Percentiles rank a stretch among this genome's conserved stretches.
phyloP scores from a whole-genome alignment of 1,140 invertebrate species.

The Cydia strobilella region DNA sequence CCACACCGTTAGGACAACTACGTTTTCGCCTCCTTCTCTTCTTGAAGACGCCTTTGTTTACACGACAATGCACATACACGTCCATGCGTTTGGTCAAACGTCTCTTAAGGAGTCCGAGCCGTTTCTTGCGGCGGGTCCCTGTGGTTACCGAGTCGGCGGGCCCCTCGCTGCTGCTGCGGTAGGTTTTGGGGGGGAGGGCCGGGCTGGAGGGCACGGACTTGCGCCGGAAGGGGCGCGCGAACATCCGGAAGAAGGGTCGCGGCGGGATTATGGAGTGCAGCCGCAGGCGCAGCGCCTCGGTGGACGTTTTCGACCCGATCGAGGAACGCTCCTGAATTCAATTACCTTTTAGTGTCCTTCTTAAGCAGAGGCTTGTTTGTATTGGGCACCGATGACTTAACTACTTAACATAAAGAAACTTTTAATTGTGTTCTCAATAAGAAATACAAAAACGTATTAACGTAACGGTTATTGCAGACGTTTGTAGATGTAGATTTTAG shows the following conservation, averaged over 20 bases:
- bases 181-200: constrained; percentile 76
- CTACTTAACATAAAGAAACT: background rate
- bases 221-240: constrained; percentile 83
- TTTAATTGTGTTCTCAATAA: background rate
- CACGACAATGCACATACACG: constrained; percentile 73
- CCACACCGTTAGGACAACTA: constrained; percentile 70
- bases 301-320: constrained; percentile 68
- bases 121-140: constrained; percentile 60
- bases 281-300: constrained; percentile 73
- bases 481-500: background rate
- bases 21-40: constrained; percentile 51
- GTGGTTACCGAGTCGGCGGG: constrained; percentile 72
- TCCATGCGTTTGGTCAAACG: constrained; percentile 67
- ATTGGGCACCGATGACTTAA: background rate
- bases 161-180: constrained; percentile 78
- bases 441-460: background rate
- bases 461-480: background rate
- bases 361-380: background rate
- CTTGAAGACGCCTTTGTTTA: constrained; percentile 51
- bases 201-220: constrained; percentile 85
- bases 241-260: constrained; percentile 80
- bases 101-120: constrained; percentile 59
- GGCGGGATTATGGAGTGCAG: constrained; percentile 77
- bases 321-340: constrained; percentile 66
- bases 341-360: background rate